Percentiles rank a stretch among this genome's conserved stretches.
Conservation (phyloP, 2,888 invertebrate species). For the Drosophila stalkeri region DNA sequence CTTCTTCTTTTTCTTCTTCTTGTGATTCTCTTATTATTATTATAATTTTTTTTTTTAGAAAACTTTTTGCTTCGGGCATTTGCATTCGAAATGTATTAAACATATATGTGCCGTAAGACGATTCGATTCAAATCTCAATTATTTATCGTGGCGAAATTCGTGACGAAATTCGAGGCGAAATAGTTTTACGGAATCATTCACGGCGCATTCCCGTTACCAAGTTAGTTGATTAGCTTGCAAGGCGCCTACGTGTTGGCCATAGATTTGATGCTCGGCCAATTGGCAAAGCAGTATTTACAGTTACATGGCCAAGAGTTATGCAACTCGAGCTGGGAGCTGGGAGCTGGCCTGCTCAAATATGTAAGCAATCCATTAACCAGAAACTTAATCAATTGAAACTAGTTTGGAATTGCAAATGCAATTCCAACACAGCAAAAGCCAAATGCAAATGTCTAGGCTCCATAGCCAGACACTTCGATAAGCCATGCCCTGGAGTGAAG, state of each 20-base stretch:
- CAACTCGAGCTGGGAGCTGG: conserved; percentile 24
- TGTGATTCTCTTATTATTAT: background rate
- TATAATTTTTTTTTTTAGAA: background rate
- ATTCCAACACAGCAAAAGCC: conserved; percentile 60
- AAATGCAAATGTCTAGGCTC: conserved; percentile 46
- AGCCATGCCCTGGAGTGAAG: conserved; percentile 43
- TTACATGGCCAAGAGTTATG: conserved; percentile 42
- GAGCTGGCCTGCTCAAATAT: conserved; percentile 59
- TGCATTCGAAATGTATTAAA: background rate
- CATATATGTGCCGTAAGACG: background rate
- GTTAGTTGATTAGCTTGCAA: conserved; percentile 31
- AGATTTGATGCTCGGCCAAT: conserved; percentile 28
- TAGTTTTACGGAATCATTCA: conserved; percentile 7
- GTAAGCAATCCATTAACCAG: conserved; percentile 78
- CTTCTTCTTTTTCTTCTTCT: conserved; percentile 11
- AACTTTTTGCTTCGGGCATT: conserved; percentile 15
- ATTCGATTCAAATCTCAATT: background rate
- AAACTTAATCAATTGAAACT: conserved; percentile 79
- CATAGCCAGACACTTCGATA: conserved; percentile 35
- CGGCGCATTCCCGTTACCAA: background rate
- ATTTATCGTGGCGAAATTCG: background rate
- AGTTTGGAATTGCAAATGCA: conserved; percentile 73
- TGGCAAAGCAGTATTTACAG: conserved; percentile 23
- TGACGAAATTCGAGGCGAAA: background rate
- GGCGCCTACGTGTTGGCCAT: conserved; percentile 27